Conservation (phyloP, 1,140 invertebrate species). For the Hyles euphorbiae region DNA sequence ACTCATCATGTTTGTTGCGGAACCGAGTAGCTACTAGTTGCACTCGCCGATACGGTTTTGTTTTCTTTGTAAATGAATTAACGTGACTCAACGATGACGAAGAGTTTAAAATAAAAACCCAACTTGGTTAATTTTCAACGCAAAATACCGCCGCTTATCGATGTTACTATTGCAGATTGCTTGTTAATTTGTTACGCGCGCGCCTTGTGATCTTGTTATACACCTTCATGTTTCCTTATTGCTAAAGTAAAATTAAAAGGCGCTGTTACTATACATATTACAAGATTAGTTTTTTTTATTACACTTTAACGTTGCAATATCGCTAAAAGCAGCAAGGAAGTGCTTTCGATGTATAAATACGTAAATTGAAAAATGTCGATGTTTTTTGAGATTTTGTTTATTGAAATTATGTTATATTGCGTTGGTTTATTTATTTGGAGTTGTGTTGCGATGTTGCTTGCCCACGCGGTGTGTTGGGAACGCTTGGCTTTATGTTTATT, state of each 20-base stretch:
- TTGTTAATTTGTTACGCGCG: no score
- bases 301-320: no score
- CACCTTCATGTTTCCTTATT: neutral
- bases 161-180: no score
- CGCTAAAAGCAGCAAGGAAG: neutral
- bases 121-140: no score
- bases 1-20: no score
- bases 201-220: constrained; percentile 2
- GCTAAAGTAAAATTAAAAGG: neutral
- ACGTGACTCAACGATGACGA: no score
- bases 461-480: constrained; percentile 2
- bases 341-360: neutral
- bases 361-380: no score
- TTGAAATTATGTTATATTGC: neutral
- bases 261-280: neutral
- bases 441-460: neutral
- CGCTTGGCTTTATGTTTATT: constrained; percentile 57
- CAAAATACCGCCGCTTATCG: no score
- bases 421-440: neutral
- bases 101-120: no score
- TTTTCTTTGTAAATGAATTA: neutral
- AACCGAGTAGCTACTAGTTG: no score
- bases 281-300: neutral
- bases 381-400: no score
- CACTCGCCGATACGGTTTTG: neutral